These are phyloP conservation scores for Clarias batrachus DNA, from an alignment of 2,113 vertebrate species.

Conservation along the genomic window DNA sequence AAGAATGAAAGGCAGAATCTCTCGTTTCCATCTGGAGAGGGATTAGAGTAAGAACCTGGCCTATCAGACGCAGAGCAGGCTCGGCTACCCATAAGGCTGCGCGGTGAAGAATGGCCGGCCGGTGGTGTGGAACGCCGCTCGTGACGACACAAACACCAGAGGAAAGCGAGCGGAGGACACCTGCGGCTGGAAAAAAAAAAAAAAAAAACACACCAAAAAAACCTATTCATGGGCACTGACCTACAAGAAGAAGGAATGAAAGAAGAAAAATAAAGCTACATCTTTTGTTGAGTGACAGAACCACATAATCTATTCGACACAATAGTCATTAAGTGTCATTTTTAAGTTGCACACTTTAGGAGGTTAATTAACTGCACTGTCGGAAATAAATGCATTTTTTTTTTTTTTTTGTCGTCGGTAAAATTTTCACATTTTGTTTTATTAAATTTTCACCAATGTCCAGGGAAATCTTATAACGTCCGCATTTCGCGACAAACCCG, in stretches of 20 bases:
- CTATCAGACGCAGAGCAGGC: slow-evolving; percentile 15
- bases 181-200: background rate
- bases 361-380: background rate
- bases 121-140: slow-evolving; percentile 47
- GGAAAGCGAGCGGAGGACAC: slow-evolving; percentile 25
- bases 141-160: background rate
- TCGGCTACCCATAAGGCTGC: slow-evolving; percentile 36
- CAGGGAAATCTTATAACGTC: background rate
- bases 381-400: background rate
- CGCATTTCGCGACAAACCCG: background rate
- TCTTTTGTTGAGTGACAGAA: background rate
- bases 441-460: background rate
- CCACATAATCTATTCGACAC: background rate
- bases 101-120: slow-evolving; percentile 14
- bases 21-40: slow-evolving; percentile 40
- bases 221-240: slow-evolving; percentile 26
- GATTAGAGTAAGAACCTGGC: slow-evolving; percentile 33
- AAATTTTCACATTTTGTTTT: background rate
- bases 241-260: background rate
- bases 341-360: background rate
- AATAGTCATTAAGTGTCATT: background rate
- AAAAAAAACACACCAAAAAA: background rate
- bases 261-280: background rate
- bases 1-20: slow-evolving; percentile 39
- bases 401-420: background rate